Evolutionary conservation across 37 sponge, comb jelly and placozoan genomes (phyloP).

Genomic region (Aplysina aerophoba): DNA sequence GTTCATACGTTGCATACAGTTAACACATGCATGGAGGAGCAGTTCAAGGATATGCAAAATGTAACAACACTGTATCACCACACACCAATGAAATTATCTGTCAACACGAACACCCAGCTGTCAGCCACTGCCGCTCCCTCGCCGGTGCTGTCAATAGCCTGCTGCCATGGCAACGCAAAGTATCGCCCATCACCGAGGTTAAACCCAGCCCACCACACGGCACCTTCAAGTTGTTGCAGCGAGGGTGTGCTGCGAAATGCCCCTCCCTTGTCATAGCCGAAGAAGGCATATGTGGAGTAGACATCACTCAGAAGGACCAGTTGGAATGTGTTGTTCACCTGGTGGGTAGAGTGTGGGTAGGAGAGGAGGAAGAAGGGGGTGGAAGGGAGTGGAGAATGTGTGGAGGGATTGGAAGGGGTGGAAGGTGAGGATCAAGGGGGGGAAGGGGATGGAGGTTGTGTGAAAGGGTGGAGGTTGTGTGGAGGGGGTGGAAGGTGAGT

Average conservation of each 20-base stretch:
- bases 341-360: background rate
- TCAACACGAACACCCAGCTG: background rate
- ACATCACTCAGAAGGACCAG: background rate
- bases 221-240: background rate
- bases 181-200: constrained; percentile 27
- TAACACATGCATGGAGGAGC: no score
- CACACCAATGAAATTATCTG: constrained; percentile 4
- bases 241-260: background rate
- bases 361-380: no score
- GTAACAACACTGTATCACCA: no score
- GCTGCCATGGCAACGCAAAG: constrained; percentile 2
- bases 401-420: no score
- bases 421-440: no score
- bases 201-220: constrained; percentile 15
- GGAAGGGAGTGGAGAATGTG: no score
- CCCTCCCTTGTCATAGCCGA: background rate
- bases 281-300: background rate
- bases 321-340: constrained; percentile 30
- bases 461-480: no score
- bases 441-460: no score
- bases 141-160: background rate
- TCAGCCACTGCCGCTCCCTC: background rate
- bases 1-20: no score
- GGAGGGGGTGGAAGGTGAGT: no score
- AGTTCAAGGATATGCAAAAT: no score